Evolutionary conservation across 2,888 invertebrate species (phyloP).

Genomic region (Argyresthia albistria): DNA sequence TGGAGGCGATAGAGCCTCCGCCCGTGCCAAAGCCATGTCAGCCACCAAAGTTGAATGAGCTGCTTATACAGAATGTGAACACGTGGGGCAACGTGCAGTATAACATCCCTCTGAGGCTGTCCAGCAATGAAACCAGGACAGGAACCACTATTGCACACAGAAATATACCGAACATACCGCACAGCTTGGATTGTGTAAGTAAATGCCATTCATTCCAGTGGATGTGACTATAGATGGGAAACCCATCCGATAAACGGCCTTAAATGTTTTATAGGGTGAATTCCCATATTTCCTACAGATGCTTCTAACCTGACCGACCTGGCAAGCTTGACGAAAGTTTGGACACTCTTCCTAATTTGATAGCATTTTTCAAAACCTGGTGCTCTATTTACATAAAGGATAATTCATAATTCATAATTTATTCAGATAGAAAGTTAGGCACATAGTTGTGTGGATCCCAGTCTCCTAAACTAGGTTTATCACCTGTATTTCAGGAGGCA

Average conservation of each 20-base stretch:
- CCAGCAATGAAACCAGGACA: conserved; percentile 51
- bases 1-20: conserved; percentile 13
- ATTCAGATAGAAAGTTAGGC: no score
- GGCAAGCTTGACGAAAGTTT: no score
- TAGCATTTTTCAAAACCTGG: no score
- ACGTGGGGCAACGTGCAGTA: conserved; percentile 65
- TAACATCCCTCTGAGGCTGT: conserved; percentile 48
- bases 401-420: no score
- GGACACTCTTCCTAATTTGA: no score
- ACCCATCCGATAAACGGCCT: background rate
- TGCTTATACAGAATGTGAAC: conserved; percentile 53
- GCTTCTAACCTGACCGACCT: no score
- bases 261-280: background rate
- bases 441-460: no score
- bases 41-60: conserved; percentile 36
- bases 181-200: conserved; percentile 56
- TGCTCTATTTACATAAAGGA: no score
- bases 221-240: background rate
- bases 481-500: no score
- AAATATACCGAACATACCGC: conserved; percentile 51
- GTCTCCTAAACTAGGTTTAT: no score
- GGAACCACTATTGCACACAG: conserved; percentile 41
- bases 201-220: background rate
- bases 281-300: no score
- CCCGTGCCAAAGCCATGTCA: conserved; percentile 15